Conservation (phyloP, 1,140 invertebrate species). For the Diabrotica virgifera region DNA sequence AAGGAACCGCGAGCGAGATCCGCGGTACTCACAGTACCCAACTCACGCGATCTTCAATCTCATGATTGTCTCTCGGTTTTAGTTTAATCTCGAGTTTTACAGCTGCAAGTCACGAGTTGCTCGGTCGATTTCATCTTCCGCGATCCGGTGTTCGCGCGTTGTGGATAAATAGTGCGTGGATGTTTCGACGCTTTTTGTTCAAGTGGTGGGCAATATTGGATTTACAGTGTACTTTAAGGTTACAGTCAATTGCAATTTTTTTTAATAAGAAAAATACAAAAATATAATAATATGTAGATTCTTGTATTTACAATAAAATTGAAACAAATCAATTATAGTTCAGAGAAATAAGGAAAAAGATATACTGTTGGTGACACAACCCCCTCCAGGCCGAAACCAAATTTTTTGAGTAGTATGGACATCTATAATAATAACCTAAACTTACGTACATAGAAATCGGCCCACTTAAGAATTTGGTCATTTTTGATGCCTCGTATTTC, state of each 20-base stretch:
- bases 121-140: background rate
- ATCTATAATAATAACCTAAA: too few relatives aligned
- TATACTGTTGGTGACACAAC: too few relatives aligned
- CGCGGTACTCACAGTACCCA: background rate
- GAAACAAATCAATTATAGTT: too few relatives aligned
- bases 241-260: background rate
- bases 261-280: too few relatives aligned
- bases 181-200: background rate
- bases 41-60: constrained; percentile 1
- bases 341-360: too few relatives aligned
- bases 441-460: too few relatives aligned
- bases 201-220: background rate
- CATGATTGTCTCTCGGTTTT: background rate
- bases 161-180: background rate
- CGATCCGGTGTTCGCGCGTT: background rate
- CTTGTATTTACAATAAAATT: too few relatives aligned
- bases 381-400: too few relatives aligned
- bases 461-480: too few relatives aligned
- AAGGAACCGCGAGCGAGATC: background rate
- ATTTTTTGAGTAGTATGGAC: too few relatives aligned
- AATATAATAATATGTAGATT: too few relatives aligned
- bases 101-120: background rate
- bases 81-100: constrained; percentile 1
- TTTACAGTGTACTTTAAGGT: background rate
- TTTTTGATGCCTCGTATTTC: too few relatives aligned